Evolutionary conservation across 2,797 vertebrate genomes (phyloP).

Genomic region (Phalloptychus januarius): DNA sequence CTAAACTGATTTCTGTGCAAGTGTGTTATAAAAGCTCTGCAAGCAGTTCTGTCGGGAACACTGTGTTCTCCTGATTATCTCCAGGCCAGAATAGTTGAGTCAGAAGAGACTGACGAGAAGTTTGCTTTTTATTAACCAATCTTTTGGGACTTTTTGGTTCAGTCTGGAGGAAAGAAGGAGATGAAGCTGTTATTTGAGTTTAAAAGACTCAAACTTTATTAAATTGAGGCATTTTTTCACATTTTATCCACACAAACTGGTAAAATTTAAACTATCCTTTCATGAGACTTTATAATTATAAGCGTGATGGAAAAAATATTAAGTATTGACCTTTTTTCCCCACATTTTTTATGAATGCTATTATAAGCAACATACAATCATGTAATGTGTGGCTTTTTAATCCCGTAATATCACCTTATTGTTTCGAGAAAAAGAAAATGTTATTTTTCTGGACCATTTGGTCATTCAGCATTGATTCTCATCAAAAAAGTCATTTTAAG

Average conservation of each 20-base stretch:
- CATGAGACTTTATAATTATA: neutral
- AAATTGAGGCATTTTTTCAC: neutral
- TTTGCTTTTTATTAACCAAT: slow-evolving; percentile 29
- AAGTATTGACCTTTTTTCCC: neutral
- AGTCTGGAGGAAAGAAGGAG: slow-evolving; percentile 15
- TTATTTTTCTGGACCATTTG: no score
- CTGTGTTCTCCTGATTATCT: slow-evolving; percentile 38
- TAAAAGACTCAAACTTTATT: slow-evolving; percentile 14
- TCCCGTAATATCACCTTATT: neutral
- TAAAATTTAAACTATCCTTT: neutral
- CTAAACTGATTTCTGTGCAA: slow-evolving; percentile 19
- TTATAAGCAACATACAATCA: neutral
- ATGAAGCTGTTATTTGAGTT: slow-evolving; percentile 12
- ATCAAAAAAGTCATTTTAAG: neutral
- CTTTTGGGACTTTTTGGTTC: slow-evolving; percentile 30
- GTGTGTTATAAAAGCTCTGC: slow-evolving; percentile 45
- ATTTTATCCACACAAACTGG: neutral
- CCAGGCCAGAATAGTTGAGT: slow-evolving; percentile 35
- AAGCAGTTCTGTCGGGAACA: slow-evolving; percentile 45
- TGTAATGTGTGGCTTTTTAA: neutral
- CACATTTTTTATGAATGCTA: neutral
- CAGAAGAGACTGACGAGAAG: slow-evolving; percentile 17
- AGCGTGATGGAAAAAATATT: neutral
- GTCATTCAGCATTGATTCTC: neutral
- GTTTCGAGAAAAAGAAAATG: neutral